Conservation (phyloP, 2,888 invertebrate genomes). For the Nephrotoma flavescens region DNA sequence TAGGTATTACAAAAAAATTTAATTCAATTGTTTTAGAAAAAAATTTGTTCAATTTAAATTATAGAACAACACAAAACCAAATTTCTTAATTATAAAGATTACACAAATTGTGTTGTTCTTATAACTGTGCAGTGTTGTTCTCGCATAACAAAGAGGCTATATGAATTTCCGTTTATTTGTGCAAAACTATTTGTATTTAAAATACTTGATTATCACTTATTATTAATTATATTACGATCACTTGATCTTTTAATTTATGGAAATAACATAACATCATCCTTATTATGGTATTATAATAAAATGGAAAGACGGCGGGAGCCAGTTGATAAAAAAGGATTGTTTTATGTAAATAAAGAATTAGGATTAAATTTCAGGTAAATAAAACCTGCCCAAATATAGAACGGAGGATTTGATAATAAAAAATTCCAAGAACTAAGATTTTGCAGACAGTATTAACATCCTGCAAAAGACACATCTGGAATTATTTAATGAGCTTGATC, state of each 20-base stretch:
- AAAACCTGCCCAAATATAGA: neutral
- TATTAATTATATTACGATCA: neutral
- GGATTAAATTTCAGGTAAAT: neutral
- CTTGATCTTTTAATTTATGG: neutral
- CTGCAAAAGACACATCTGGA: neutral
- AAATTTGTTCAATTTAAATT: neutral
- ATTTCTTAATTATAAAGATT: neutral
- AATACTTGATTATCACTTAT: neutral
- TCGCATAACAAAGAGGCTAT: neutral
- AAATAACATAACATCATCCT: neutral
- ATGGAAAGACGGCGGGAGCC: neutral
- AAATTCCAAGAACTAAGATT: neutral
- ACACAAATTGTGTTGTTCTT: neutral
- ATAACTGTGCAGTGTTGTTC: neutral
- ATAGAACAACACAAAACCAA: neutral
- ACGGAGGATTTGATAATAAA: neutral
- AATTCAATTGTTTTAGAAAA: neutral
- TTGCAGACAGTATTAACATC: neutral
- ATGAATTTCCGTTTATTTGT: neutral
- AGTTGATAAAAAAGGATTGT: neutral
- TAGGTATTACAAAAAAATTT: neutral
- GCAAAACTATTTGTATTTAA: neutral
- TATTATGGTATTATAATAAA: neutral
- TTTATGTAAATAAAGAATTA: neutral
- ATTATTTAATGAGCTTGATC: neutral